Percentiles rank a stretch among this genome's conserved stretches.
Evolutionary conservation across 2,113 vertebrate species (phyloP).

Genomic region (Orthonyx spaldingii): DNA sequence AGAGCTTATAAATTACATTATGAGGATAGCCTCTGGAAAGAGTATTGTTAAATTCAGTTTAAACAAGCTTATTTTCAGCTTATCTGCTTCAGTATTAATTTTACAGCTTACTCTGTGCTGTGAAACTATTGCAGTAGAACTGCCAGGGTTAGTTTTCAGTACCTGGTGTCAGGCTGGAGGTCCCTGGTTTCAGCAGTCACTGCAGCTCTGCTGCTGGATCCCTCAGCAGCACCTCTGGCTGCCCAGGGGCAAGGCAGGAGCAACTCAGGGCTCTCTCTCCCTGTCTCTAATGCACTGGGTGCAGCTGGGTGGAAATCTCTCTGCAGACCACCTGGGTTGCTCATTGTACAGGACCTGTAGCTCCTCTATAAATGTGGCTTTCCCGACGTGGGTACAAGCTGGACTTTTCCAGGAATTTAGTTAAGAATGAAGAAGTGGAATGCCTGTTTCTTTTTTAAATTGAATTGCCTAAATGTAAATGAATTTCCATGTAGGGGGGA

Average conservation of each 20-base stretch:
- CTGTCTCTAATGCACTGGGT: not conserved
- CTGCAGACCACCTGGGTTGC: not conserved
- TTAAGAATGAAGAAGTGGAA: not conserved
- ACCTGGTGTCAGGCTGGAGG: not conserved
- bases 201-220: not conserved
- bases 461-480: not conserved
- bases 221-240: not conserved
- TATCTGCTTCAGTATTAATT: not conserved
- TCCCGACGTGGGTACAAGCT: rapidly evolving
- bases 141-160: not conserved
- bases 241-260: not conserved
- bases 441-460: rapidly evolving
- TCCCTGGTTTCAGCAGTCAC: not conserved
- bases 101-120: not conserved
- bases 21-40: not conserved
- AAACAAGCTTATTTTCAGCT: not conserved
- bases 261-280: not conserved
- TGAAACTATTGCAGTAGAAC: not conserved
- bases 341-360: not conserved
- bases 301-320: not conserved
- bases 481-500: not conserved
- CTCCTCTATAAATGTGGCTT: not conserved
- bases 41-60: not conserved
- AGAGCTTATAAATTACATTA: not conserved
- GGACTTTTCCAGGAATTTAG: not conserved